A percentile compares a stretch with the other conserved stretches of the same genome.
These are phyloP conservation scores for Chlorops oryzae DNA, from an alignment of 1,140 invertebrate genomes.

Conservation along the genomic window DNA sequence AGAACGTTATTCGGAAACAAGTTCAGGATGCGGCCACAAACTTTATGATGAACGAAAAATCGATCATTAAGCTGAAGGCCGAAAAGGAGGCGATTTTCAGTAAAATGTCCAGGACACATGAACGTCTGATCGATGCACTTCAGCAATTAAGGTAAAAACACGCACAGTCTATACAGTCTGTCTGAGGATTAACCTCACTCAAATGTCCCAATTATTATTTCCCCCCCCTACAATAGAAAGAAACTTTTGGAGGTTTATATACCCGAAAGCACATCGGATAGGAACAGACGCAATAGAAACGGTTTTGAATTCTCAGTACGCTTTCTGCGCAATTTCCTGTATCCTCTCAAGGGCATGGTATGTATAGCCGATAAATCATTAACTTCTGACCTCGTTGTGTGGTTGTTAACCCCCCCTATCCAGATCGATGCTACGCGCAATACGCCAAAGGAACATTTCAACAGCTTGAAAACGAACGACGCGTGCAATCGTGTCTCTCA, in stretches of 20 bases:
- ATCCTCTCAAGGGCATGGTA: slow-evolving; percentile 33
- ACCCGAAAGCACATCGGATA: slow-evolving; percentile 21
- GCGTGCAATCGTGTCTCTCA: slow-evolving; percentile 30
- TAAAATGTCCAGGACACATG: slow-evolving; percentile 31
- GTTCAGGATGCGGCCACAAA: neutral
- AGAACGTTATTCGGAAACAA: too few relatives aligned
- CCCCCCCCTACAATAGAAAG: too few relatives aligned
- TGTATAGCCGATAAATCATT: neutral
- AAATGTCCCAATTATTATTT: too few relatives aligned
- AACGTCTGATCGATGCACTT: slow-evolving; percentile 28
- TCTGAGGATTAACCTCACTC: too few relatives aligned
- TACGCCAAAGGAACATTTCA: slow-evolving; percentile 22
- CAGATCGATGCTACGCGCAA: slow-evolving; percentile 29
- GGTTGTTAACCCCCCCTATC: neutral
- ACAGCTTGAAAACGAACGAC: slow-evolving; percentile 34
- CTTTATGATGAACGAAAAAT: slow-evolving; percentile 19
- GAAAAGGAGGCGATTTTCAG: slow-evolving; percentile 33
- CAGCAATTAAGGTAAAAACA: slow-evolving; percentile 30
- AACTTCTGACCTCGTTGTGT: neutral
- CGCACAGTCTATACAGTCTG: too few relatives aligned
- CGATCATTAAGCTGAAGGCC: slow-evolving; percentile 32
- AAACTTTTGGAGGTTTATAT: slow-evolving; percentile 28
- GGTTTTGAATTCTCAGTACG: slow-evolving; percentile 37
- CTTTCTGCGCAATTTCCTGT: slow-evolving; percentile 35
- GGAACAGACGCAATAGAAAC: slow-evolving; percentile 24